Percentiles rank a stretch among this genome's conserved stretches.
Conservation (phyloP, 2,888 invertebrate genomes). For the Hemicrepidius hirtus region DNA sequence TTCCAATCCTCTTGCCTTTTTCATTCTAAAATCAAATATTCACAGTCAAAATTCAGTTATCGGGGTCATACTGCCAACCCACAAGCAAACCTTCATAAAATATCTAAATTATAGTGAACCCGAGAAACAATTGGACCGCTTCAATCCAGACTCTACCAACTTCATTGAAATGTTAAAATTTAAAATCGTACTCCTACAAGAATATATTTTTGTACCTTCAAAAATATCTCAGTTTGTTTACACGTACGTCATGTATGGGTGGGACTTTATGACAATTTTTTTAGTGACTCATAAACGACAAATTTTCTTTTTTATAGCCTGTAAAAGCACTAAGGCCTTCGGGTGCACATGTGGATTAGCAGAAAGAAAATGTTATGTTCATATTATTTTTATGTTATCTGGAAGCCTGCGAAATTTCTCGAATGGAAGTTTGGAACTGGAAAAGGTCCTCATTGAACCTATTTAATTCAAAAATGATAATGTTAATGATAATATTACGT, state of each 20-base stretch:
- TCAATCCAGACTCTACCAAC: not conserved
- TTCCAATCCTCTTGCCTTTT: not conserved
- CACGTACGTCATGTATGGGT: not conserved
- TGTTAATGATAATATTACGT: not conserved
- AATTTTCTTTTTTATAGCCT: slow-evolving; percentile 18
- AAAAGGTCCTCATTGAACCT: not conserved
- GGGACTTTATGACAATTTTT: slow-evolving; percentile 24
- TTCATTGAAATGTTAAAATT: not conserved
- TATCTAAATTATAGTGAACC: slow-evolving; percentile 30
- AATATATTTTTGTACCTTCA: not conserved
- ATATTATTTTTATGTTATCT: slow-evolving; percentile 5
- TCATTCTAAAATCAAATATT: slow-evolving; percentile 27
- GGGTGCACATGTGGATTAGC: slow-evolving; percentile 15
- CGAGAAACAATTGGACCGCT: slow-evolving; percentile 13
- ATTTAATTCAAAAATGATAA: not conserved
- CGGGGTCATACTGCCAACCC: slow-evolving; percentile 16
- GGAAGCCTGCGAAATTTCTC: not conserved
- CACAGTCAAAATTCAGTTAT: slow-evolving; percentile 32
- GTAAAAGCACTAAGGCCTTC: slow-evolving; percentile 14
- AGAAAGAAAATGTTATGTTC: slow-evolving; percentile 16
- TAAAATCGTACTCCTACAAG: not conserved
- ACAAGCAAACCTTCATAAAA: slow-evolving; percentile 23
- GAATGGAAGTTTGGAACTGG: not conserved
- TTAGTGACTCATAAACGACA: slow-evolving; percentile 16
- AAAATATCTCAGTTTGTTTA: not conserved